phyloP scores from a whole-genome alignment of 1,140 invertebrate genomes.

The Melipona quadrifasciata region DNA sequence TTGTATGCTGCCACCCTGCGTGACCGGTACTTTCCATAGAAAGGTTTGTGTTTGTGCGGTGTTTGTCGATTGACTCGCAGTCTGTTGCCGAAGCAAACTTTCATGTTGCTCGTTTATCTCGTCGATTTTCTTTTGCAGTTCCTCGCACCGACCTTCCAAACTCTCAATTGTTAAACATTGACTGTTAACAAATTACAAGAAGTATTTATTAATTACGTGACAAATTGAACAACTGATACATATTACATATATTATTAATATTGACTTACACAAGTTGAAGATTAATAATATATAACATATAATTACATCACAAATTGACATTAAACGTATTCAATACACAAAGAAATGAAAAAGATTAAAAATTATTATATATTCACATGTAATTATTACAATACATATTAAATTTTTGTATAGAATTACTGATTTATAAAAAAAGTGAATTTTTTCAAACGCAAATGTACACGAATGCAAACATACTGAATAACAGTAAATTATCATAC shows the following conservation, averaged over 20 bases:
- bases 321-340: no score
- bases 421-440: background rate
- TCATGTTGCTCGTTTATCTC: conserved; percentile 83
- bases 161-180: conserved; percentile 88
- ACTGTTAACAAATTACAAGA: conserved; percentile 76
- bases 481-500: conserved; percentile 78
- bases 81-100: conserved; percentile 69
- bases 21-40: conserved; percentile 63
- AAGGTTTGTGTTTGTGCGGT: conserved; percentile 53
- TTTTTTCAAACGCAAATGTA: background rate
- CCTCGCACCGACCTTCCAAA: conserved; percentile 90
- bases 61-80: conserved; percentile 53
- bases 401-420: no score
- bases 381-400: no score
- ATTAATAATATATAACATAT: no score
- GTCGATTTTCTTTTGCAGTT: conserved; percentile 89
- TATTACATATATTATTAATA: no score
- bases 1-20: conserved; percentile 76
- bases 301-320: no score
- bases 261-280: no score
- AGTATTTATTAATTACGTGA: background rate
- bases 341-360: no score
- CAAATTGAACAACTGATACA: background rate
- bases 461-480: background rate
- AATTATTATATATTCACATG: no score